These are phyloP conservation scores for Neostethus bicornis DNA, from an alignment of 2,797 vertebrate species.

Conservation along the genomic window DNA sequence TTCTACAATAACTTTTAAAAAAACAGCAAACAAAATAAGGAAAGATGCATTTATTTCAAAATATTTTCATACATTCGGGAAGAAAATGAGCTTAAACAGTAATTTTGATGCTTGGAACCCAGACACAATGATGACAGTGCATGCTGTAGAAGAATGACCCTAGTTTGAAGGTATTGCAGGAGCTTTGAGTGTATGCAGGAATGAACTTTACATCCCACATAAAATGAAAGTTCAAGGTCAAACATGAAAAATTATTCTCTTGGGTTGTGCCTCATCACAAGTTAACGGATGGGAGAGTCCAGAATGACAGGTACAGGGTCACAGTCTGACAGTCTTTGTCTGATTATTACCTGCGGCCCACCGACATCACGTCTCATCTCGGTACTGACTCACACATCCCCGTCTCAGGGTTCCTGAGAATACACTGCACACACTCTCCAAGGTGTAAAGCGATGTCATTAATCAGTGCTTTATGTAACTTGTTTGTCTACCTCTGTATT, in stretches of 20 bases:
- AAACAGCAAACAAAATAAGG: slow-evolving; percentile 37
- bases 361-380: slow-evolving; percentile 19
- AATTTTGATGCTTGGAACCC: slow-evolving; percentile 51
- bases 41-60: slow-evolving; percentile 79
- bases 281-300: slow-evolving; percentile 24
- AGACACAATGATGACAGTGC: slow-evolving; percentile 61
- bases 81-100: slow-evolving; percentile 50
- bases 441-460: slow-evolving; percentile 32
- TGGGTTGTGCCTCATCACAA: slow-evolving; percentile 37
- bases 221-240: slow-evolving; percentile 26
- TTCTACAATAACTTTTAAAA: slow-evolving; percentile 7
- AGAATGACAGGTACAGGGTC: slow-evolving; percentile 39
- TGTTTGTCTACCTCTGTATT: slow-evolving; percentile 51
- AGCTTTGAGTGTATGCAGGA: slow-evolving; percentile 48
- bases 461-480: slow-evolving; percentile 54
- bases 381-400: slow-evolving; percentile 59
- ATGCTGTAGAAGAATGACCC: slow-evolving; percentile 67
- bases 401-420: slow-evolving; percentile 38
- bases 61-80: slow-evolving; percentile 67
- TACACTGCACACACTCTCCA: slow-evolving; percentile 27
- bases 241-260: slow-evolving; percentile 24
- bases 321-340: slow-evolving; percentile 41
- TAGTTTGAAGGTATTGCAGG: slow-evolving; percentile 53
- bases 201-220: slow-evolving; percentile 40
- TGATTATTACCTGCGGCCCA: slow-evolving; percentile 32